Evolutionary conservation across 2,888 invertebrate genomes (phyloP).

Genomic region (Clepsis dumicolana): DNA sequence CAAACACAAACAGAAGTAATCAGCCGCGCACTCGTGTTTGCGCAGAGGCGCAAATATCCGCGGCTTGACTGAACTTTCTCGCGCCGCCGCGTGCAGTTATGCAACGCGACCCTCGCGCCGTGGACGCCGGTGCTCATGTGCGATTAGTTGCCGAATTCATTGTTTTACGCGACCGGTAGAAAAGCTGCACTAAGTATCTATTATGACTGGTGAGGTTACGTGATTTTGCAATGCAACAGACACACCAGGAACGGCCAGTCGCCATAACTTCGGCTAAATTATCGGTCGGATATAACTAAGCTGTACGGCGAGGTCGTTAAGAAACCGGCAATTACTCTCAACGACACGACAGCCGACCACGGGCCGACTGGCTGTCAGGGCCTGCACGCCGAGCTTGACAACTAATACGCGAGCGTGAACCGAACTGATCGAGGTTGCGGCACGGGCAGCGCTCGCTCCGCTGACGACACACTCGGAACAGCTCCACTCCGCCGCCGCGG

Average conservation of each 20-base stretch:
- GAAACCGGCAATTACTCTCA: slow-evolving; percentile 4
- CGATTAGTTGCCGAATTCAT: slow-evolving; percentile 22
- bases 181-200: slow-evolving; percentile 19
- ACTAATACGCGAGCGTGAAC: not conserved
- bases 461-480: not conserved
- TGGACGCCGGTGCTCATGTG: slow-evolving; percentile 1
- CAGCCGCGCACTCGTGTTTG: slow-evolving; percentile 8
- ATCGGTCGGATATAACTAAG: slow-evolving; percentile 8
- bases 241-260: not conserved
- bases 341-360: not conserved
- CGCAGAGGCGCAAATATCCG: not conserved
- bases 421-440: not conserved
- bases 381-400: not conserved
- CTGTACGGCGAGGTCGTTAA: not conserved
- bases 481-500: not conserved
- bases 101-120: slow-evolving; percentile 34
- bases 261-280: not conserved
- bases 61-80: slow-evolving; percentile 13
- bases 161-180: slow-evolving; percentile 28
- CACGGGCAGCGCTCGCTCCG: not conserved
- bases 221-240: slow-evolving; percentile 11
- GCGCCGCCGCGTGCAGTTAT: slow-evolving; percentile 17
- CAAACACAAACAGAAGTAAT: not conserved
- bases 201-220: slow-evolving; percentile 17
- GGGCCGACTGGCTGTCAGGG: not conserved